Conservation (phyloP, 2,888 invertebrate genomes). For the Hypercompe scribonia region DNA sequence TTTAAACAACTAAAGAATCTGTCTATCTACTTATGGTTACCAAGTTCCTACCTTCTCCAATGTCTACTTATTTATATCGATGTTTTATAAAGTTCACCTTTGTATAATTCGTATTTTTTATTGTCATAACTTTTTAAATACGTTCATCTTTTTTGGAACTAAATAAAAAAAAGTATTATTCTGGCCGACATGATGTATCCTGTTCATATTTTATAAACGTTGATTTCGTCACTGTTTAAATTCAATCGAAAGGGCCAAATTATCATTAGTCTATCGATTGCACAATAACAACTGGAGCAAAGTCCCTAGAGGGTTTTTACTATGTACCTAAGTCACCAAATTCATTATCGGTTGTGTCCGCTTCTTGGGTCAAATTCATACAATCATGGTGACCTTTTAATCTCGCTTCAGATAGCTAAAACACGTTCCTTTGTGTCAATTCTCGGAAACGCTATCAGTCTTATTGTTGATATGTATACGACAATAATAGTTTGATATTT, state of each 20-base stretch:
- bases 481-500: conserved; percentile 50
- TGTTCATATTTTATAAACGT: not conserved
- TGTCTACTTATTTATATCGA: not conserved
- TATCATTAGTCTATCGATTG: conserved; percentile 12
- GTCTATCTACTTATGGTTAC: not conserved
- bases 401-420: conserved; percentile 79
- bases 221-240: not conserved
- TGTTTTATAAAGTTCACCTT: not conserved
- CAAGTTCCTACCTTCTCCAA: too few species aligned
- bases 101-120: not conserved
- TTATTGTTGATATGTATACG: conserved; percentile 62
- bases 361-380: conserved; percentile 80
- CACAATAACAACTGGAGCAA: conserved; percentile 20
- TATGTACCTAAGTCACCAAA: conserved; percentile 61
- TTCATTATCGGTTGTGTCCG: conserved; percentile 76
- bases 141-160: not conserved
- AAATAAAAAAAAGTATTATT: not conserved
- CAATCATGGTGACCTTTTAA: conserved; percentile 82
- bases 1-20: not conserved
- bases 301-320: conserved; percentile 34
- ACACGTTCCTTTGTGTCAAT: conserved; percentile 76
- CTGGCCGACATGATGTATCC: not conserved
- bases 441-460: conserved; percentile 72
- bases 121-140: not conserved
- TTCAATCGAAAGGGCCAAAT: not conserved